A percentile compares a stretch with the other conserved stretches of the same genome.
These are phyloP conservation scores for Oceanites oceanicus DNA, from an alignment of 2,113 vertebrate species.

Conservation along the genomic window DNA sequence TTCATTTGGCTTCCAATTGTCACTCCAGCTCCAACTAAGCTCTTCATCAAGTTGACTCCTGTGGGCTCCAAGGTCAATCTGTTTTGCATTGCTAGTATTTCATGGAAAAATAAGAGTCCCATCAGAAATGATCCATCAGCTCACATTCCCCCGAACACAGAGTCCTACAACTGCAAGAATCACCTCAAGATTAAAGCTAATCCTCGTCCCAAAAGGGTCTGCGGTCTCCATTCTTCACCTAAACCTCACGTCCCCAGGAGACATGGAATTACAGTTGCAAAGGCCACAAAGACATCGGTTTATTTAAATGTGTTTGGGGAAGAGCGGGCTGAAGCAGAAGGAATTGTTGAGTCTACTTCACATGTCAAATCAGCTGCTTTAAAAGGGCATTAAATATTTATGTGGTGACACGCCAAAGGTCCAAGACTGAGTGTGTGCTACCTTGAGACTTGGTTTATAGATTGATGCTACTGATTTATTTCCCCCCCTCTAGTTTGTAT, in stretches of 20 bases:
- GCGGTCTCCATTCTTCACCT: constrained; percentile 73
- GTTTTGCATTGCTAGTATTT: constrained; percentile 65
- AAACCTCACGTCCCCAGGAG: constrained; percentile 68
- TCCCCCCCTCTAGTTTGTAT: background rate
- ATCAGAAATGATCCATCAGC: constrained; percentile 60
- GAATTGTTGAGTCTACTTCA: constrained; percentile 27
- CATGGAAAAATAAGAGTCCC: constrained; percentile 51
- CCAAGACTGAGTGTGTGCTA: background rate
- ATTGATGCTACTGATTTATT: constrained; percentile 11
- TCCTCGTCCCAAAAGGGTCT: constrained; percentile 76
- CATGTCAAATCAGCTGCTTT: constrained; percentile 21
- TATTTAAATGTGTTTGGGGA: constrained; percentile 54
- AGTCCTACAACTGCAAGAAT: constrained; percentile 71
- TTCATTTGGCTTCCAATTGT: constrained; percentile 83
- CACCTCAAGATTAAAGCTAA: constrained; percentile 81
- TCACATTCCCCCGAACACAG: constrained; percentile 52
- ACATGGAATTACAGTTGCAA: constrained; percentile 47
- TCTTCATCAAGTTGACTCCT: constrained; percentile 74
- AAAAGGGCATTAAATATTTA: constrained; percentile 30
- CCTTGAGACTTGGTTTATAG: constrained; percentile 41
- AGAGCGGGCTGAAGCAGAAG: constrained; percentile 40
- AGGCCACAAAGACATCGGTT: constrained; percentile 58
- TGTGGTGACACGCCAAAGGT: background rate
- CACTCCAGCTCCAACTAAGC: constrained; percentile 81
- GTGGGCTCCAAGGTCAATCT: constrained; percentile 82